Base-by-base conservation (phyloP, 37 sponge, comb jelly and placozoan genomes). In the Ephydatia muelleri region DNA sequence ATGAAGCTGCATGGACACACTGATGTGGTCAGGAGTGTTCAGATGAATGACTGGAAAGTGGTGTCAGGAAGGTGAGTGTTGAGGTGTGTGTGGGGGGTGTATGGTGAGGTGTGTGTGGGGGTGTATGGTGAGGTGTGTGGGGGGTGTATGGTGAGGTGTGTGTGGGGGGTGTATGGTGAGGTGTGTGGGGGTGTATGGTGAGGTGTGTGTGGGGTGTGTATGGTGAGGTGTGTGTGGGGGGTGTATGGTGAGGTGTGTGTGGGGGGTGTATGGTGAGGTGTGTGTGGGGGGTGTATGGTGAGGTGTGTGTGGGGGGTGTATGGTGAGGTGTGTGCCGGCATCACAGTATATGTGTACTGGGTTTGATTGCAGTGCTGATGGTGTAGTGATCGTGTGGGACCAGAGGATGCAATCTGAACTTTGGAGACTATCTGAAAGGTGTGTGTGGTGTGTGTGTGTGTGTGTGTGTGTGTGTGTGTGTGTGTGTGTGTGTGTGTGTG, bases 31-130 rank as follows among this genome's bases (percentile, higher is more conserved):
- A 38, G n/a, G 5, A 48, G 86, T 28, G 90, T 89, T 21, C 93
- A 93, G 78, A 89, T 89, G 90, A 90, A 93, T 79, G 76, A 86
- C 26, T 93, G 93, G 93, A 93, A 93, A 76, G 93, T 93, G 22
- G 87, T 80, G 70, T 90, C 91, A 79, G 93, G 93, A 82, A 86
- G 90, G 93, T 93, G 29, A 34, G 87, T 40, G 26, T 30, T 26
- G 11, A n/a, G 9, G 57, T 5, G 57, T 57, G 57, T 5, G 57
- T 4, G 1, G 57, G 1, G 57, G 9, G 16, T 1, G 57, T 57
- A 21, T 5, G 57, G 6, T 14, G 1, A 21, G 1, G 57, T 57
- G 57, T 5, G 57, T n/a, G n/a, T n/a, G n/a, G 6, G 57, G 6
- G 16, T 1, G 1, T 5, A 21, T 57, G 57, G 6, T 1, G 6